These are phyloP conservation scores for Uloborus diversus DNA, from an alignment of 1,140 invertebrate species.

Conservation along the genomic window DNA sequence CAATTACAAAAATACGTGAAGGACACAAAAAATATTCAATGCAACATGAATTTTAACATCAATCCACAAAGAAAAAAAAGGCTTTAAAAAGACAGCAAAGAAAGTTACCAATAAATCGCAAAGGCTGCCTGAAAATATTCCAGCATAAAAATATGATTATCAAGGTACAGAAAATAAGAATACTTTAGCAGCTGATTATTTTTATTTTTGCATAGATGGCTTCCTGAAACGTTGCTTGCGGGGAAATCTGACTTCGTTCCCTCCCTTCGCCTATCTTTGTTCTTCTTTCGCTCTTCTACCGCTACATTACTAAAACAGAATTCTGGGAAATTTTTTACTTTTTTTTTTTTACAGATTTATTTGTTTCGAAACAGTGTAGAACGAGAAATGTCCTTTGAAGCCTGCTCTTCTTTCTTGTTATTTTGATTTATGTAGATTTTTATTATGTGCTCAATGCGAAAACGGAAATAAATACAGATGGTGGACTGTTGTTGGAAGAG, in stretches of 20 bases:
- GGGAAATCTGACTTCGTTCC: constrained; percentile 1
- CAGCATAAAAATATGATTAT: not conserved
- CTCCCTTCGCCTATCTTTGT: too few relatives aligned
- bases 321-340: not conserved
- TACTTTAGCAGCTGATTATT: not conserved
- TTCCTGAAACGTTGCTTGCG: constrained; percentile 4
- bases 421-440: too few relatives aligned
- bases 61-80: too few relatives aligned
- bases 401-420: not conserved
- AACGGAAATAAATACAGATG: not conserved
- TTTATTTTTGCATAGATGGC: not conserved
- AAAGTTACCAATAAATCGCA: too few relatives aligned
- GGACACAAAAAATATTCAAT: too few relatives aligned
- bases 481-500: too few relatives aligned
- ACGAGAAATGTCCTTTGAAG: not conserved
- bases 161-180: not conserved
- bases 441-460: too few relatives aligned
- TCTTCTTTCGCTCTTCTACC: not conserved
- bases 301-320: not conserved
- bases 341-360: constrained; percentile 14
- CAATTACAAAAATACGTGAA: too few relatives aligned
- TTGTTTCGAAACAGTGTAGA: not conserved
- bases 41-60: too few relatives aligned
- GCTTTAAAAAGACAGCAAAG: too few relatives aligned
- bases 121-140: too few relatives aligned